Evolutionary conservation across 2,797 vertebrate species (phyloP).

Genomic region (Sarcophilus harrisii): DNA sequence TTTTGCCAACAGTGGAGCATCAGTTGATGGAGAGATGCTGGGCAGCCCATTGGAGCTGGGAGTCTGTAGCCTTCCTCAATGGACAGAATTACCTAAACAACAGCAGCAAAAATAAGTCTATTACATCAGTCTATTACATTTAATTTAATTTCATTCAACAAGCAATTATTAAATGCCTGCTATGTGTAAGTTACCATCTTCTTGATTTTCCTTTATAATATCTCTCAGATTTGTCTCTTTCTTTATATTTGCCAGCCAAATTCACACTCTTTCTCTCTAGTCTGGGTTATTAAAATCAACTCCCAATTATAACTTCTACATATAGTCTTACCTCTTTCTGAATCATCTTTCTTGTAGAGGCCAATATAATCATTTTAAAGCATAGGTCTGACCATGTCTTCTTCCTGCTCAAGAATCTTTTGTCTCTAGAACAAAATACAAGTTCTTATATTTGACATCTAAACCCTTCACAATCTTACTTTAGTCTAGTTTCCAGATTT

Average conservation of each 20-base stretch:
- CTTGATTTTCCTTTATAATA: background rate
- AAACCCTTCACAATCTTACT: background rate
- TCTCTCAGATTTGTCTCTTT: background rate
- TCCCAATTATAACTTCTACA: background rate
- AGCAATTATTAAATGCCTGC: background rate
- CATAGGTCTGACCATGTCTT: background rate
- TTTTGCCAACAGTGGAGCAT: conserved; percentile 99
- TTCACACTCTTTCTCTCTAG: background rate
- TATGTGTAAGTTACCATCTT: background rate
- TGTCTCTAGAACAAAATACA: background rate
- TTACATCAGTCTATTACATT: conserved; percentile 26
- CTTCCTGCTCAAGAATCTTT: background rate
- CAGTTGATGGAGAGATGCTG: conserved; percentile 95
- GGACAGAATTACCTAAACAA: conserved; percentile 94
- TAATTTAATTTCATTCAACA: conserved; percentile 24
- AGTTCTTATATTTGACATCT: background rate
- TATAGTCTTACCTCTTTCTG: background rate
- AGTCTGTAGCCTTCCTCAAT: conserved; percentile 98
- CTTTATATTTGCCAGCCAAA: background rate
- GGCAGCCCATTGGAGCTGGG: conserved; percentile 97
- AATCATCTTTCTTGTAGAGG: background rate
- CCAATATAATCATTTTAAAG: background rate
- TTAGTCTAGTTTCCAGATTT: background rate
- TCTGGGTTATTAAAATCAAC: background rate
- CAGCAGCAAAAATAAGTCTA: conserved; percentile 43